Percentiles rank a stretch among this genome's conserved stretches.
phyloP scores from a whole-genome alignment of 2,888 invertebrate species.

The Seira sanloemensis region DNA sequence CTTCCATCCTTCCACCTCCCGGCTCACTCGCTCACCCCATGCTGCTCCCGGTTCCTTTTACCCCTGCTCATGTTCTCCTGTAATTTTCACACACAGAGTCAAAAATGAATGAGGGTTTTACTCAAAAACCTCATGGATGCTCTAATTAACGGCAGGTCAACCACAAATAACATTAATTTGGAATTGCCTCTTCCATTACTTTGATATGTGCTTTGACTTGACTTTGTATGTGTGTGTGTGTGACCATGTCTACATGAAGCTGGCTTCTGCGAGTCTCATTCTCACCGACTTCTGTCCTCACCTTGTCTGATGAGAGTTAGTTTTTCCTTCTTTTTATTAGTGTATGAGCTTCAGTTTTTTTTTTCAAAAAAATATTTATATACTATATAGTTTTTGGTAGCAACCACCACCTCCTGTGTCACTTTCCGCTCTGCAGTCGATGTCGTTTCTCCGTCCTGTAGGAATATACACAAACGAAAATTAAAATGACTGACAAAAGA shows the following conservation, averaged over 20 bases:
- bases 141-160: not conserved
- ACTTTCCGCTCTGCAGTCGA: constrained; percentile 66
- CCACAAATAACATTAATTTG: not conserved
- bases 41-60: too few species aligned
- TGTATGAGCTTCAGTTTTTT: too few species aligned
- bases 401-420: constrained; percentile 62
- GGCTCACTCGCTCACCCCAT: too few species aligned
- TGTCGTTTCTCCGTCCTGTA: too few species aligned
- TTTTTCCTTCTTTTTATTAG: too few species aligned
- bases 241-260: not conserved
- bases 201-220: not conserved
- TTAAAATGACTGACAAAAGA: constrained; percentile 57
- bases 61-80: too few species aligned
- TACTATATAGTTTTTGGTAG: constrained; percentile 1
- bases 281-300: not conserved
- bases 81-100: not conserved
- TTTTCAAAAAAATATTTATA: too few species aligned
- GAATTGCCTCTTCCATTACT: not conserved
- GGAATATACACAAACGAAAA: constrained; percentile 56
- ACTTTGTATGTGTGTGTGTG: too few species aligned
- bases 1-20: too few species aligned
- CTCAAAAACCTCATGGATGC: not conserved
- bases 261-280: not conserved
- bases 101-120: not conserved
- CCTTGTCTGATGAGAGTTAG: not conserved